Conservation (phyloP, 2,888 invertebrate genomes). For the Dryocosmus kuriphilus region DNA sequence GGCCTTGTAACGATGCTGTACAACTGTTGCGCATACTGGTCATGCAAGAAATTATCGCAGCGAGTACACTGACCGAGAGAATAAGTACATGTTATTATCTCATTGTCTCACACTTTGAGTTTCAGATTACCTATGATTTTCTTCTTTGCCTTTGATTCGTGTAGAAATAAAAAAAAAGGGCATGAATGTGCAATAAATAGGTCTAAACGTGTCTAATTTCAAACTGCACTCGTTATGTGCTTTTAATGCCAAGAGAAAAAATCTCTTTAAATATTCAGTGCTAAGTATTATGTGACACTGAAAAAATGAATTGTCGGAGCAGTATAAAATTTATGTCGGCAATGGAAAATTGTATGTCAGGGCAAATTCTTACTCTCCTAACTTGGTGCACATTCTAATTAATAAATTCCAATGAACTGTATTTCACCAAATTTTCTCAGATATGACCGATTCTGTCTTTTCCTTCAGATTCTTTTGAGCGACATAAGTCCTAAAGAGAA, state of each 20-base stretch:
- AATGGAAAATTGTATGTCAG: not conserved
- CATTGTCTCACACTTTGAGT: conserved; percentile 31
- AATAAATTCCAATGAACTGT: not conserved
- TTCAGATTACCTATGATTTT: conserved; percentile 20
- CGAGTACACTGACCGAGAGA: conserved; percentile 29
- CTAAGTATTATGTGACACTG: conserved; percentile 9
- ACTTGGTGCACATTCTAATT: not conserved
- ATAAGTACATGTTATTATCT: conserved; percentile 34
- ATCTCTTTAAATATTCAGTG: conserved; percentile 6
- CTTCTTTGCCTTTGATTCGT: not conserved
- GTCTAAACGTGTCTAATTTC: conserved; percentile 25
- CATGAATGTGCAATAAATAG: conserved; percentile 18
- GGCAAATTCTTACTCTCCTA: not conserved
- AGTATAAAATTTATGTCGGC: not conserved
- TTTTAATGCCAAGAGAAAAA: not conserved
- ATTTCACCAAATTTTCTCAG: not conserved
- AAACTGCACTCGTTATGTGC: conserved; percentile 13
- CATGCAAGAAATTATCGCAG: conserved; percentile 30
- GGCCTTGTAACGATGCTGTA: conserved; percentile 16
- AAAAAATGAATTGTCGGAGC: not conserved
- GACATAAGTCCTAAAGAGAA: not conserved
- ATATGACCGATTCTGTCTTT: not conserved
- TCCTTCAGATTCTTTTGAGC: not conserved
- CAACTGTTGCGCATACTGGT: conserved; percentile 11
- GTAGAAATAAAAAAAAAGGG: not conserved